These are phyloP conservation scores for Phoeniculus purpureus DNA, from an alignment of 2,797 vertebrate genomes.

Conservation along the genomic window DNA sequence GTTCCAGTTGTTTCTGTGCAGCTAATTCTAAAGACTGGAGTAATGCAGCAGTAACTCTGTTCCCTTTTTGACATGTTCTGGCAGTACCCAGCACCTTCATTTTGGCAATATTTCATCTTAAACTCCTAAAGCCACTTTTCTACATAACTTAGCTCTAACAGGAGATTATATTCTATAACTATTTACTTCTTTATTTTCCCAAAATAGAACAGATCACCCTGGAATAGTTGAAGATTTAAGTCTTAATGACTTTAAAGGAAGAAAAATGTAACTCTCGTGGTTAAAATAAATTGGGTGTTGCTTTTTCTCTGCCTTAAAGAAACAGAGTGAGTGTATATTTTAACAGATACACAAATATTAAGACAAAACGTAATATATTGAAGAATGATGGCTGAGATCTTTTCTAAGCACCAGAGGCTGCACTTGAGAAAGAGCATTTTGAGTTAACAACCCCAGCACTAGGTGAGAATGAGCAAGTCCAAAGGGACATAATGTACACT, in stretches of 20 bases:
- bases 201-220: constrained; percentile 30
- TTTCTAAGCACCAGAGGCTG: neutral
- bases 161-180: neutral
- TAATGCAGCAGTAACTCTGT: neutral
- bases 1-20: neutral
- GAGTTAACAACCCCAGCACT: neutral
- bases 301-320: neutral
- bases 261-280: constrained; percentile 1
- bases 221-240: neutral
- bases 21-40: neutral
- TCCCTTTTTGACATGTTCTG: neutral
- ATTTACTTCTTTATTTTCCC: neutral
- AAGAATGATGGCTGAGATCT: neutral
- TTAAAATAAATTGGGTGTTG: neutral
- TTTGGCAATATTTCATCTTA: neutral
- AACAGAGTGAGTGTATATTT: neutral
- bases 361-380: neutral
- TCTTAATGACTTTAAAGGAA: neutral
- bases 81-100: neutral
- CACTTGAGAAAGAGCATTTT: neutral
- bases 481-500: neutral
- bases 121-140: neutral
- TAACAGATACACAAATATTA: neutral
- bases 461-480: neutral
- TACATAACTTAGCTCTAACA: neutral